These are phyloP conservation scores for Eilema caniola DNA, from an alignment of 2,888 invertebrate species.

Conservation along the genomic window DNA sequence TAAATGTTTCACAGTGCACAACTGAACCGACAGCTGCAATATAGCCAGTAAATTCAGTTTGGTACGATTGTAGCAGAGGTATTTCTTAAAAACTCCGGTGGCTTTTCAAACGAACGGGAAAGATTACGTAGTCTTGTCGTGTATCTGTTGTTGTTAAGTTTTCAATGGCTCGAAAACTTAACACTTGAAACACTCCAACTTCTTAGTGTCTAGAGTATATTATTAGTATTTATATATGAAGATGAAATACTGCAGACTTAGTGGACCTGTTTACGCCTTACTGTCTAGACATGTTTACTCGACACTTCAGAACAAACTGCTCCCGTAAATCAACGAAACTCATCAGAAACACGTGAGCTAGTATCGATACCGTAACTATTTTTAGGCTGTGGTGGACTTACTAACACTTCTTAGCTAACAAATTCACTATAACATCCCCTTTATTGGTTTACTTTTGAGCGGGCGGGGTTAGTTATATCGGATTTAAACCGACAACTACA, in stretches of 20 bases:
- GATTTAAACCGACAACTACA: too few relatives aligned
- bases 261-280: conserved; percentile 15
- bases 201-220: not conserved
- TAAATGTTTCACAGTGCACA: too few relatives aligned
- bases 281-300: conserved; percentile 20
- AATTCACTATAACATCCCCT: not conserved
- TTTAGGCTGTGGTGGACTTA: not conserved
- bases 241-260: conserved; percentile 16
- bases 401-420: not conserved
- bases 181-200: not conserved
- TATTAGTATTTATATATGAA: not conserved
- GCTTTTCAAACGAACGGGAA: too few relatives aligned
- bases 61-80: too few relatives aligned
- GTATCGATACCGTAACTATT: not conserved
- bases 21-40: too few relatives aligned
- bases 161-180: too few relatives aligned
- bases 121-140: too few relatives aligned
- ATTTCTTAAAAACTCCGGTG: not conserved
- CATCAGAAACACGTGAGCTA: not conserved
- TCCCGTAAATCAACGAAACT: conserved; percentile 23
- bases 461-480: too few relatives aligned
- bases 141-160: too few relatives aligned
- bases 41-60: too few relatives aligned
- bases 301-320: conserved; percentile 18
- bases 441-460: too few relatives aligned